Evolutionary conservation across 2,888 invertebrate genomes (phyloP), one percentile per base, ranked within the genome.

Genomic region (Calameuta pallipes): DNA sequence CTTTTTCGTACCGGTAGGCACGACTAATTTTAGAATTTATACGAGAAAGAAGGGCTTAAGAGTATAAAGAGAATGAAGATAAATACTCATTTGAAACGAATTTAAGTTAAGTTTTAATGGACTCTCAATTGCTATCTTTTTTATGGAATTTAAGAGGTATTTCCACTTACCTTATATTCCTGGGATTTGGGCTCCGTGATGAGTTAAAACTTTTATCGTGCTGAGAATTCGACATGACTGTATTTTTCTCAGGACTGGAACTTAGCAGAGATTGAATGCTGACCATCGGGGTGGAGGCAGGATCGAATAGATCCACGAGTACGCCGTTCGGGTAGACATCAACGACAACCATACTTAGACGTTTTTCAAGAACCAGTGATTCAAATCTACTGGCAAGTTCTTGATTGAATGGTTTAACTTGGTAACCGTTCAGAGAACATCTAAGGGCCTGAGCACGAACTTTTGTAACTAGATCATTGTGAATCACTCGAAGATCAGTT

Each of bases 401-500:
- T 0, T 92, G 91, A 86, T 94, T 93, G 9, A 93, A 93, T 92
- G 85, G 92, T 93, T 89, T 94, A 92, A 89, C 93, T 79, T 93
- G 92, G 82, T 92, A 93, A 15, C 94, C 94, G 82, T 95, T 95
- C n/a, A 97, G 92, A 73, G 95, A 95, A 90, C 97, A 97, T 87
- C 94, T 95, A 84, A 97, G 93, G 0, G 96, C 96, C 91, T 96
- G 96, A 3, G 95, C 94, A 31, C 95, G 94, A 79, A 96, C 92
- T 82, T 90, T 91, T 3, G 92, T 93, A 6, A 96, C 92, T 81
- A 95, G 92, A 77, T 95, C 94, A 6, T 94, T 93, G 6, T 94
- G 94, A 35, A 97, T 95, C 34, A 93, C 92, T 80, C 95, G 94
- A 37, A 97, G 90, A 69, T 94, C 92, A 15, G 93, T 92, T 1